Percentiles rank a stretch among this genome's conserved stretches.
Conservation (phyloP, 2,113 vertebrate genomes). For the Bettongia penicillata region DNA sequence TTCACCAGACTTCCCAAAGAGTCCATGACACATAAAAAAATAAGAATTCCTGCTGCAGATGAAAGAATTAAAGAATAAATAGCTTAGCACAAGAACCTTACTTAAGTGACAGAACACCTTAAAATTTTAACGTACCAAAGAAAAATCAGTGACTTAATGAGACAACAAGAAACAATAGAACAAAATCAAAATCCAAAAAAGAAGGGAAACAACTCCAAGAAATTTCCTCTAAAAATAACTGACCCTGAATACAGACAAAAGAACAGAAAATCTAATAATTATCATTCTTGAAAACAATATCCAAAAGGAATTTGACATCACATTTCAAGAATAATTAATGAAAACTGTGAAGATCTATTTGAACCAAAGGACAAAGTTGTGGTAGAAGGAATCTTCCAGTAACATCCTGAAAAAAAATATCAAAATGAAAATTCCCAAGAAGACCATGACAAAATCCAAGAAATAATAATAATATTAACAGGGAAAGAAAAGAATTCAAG, state of each 20-base stretch:
- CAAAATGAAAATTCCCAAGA: no score
- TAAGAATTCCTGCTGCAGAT: neutral
- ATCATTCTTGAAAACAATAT: neutral
- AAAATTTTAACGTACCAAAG: neutral
- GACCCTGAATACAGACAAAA: neutral
- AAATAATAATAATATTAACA: neutral
- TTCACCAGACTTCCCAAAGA: neutral
- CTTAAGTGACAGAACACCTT: neutral
- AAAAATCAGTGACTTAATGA: neutral
- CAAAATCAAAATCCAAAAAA: neutral
- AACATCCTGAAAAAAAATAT: no score
- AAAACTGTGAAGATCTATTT: neutral
- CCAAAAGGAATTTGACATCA: neutral
- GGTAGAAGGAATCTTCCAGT: neutral
- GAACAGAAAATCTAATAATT: neutral
- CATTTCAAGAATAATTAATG: neutral
- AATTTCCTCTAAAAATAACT: neutral
- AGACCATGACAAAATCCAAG: neutral
- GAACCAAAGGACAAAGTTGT: neutral
- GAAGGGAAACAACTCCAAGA: neutral
- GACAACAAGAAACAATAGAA: neutral
- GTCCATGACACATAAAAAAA: neutral
- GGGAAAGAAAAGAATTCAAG: neutral
- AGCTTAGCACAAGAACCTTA: neutral
- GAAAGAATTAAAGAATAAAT: neutral